These are phyloP conservation scores for Sula dactylatra DNA, from an alignment of 2,113 vertebrate species.

Conservation along the genomic window DNA sequence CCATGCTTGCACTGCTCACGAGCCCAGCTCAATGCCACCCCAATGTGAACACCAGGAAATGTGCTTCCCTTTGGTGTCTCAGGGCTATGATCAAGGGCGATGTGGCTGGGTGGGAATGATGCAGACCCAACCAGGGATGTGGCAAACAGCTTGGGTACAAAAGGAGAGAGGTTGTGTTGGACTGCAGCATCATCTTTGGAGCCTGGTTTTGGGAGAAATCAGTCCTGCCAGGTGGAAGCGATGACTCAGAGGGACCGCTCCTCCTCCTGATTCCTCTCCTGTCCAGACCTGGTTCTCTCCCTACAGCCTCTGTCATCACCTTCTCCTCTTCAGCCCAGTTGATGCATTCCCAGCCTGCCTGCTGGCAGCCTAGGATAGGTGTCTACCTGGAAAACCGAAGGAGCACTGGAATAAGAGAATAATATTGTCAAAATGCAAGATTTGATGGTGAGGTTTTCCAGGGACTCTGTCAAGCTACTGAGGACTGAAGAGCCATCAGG, in stretches of 20 bases:
- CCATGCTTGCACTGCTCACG: too few relatives aligned
- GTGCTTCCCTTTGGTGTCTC: neutral
- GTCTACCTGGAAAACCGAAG: neutral
- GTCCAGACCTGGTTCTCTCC: neutral
- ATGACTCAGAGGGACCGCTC: neutral
- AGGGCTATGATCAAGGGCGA: neutral
- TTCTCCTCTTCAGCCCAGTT: neutral
- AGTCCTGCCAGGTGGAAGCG: neutral
- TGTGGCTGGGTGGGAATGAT: neutral
- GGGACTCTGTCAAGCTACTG: neutral
- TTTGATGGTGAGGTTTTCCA: neutral
- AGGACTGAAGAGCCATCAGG: neutral
- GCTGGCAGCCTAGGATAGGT: neutral
- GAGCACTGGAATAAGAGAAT: neutral
- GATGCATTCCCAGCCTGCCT: neutral
- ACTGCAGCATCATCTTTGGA: neutral
- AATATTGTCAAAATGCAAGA: neutral
- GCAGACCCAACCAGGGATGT: neutral
- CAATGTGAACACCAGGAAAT: rapidly evolving
- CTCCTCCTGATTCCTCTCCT: neutral
- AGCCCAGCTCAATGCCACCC: neutral
- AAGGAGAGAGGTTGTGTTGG: neutral
- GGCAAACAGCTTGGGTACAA: neutral
- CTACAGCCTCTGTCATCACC: neutral
- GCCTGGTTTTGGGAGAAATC: neutral